Evolutionary conservation across 2,113 vertebrate species (phyloP).

Genomic region (Atlantisia rogersi): DNA sequence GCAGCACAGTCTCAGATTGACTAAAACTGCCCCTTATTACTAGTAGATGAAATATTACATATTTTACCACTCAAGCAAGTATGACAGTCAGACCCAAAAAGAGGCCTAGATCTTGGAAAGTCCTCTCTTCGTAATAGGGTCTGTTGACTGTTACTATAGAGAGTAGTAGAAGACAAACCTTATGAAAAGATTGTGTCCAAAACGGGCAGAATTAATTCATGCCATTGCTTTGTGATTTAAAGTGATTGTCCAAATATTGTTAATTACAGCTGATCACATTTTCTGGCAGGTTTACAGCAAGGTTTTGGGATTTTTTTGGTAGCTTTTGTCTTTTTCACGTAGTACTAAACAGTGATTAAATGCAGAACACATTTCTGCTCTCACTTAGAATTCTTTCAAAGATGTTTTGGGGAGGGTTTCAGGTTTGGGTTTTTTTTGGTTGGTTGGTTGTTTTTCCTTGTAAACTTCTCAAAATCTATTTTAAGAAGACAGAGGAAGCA

Average conservation of each 20-base stretch:
- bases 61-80: neutral
- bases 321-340: constrained; percentile 20
- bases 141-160: neutral
- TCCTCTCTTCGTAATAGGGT: neutral
- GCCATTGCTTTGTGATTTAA: neutral
- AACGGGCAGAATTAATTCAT: neutral
- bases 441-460: neutral
- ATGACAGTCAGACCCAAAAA: neutral
- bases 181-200: neutral
- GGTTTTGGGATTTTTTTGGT: neutral
- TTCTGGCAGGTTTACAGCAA: neutral
- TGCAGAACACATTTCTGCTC: neutral
- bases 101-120: neutral
- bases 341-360: neutral
- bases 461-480: constrained; percentile 3
- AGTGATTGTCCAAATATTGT: neutral
- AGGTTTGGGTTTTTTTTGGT: neutral
- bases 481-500: neutral
- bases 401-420: no score
- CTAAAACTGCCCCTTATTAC: neutral
- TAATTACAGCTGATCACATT: neutral
- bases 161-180: neutral
- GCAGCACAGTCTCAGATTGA: neutral
- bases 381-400: neutral
- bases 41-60: neutral